Evolutionary conservation across 2,888 invertebrate species (phyloP).

Genomic region (Ctenicera cuprea): DNA sequence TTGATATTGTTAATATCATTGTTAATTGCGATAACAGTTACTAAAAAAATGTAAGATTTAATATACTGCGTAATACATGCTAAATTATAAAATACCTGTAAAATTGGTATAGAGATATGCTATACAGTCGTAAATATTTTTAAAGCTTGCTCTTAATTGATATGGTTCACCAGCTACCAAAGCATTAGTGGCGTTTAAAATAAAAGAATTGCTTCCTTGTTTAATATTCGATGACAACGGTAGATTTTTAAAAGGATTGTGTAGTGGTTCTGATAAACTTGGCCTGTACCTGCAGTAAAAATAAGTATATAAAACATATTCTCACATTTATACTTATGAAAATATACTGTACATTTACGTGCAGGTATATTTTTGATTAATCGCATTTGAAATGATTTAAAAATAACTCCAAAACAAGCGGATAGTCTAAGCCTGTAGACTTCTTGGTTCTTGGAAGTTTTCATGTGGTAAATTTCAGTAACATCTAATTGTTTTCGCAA

Average conservation of each 20-base stretch:
- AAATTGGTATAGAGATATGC: constrained; percentile 31
- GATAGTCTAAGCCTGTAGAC: too few relatives aligned
- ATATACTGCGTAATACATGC: background rate
- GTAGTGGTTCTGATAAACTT: background rate
- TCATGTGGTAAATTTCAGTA: too few relatives aligned
- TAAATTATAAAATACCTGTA: constrained; percentile 27
- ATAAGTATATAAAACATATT: constrained; percentile 1
- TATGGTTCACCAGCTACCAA: constrained; percentile 7
- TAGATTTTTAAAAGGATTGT: background rate
- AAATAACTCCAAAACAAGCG: too few relatives aligned
- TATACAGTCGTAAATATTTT: constrained; percentile 46
- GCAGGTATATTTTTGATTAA: too few relatives aligned
- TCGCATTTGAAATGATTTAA: too few relatives aligned
- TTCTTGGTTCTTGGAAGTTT: too few relatives aligned
- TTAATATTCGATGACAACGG: constrained; percentile 2
- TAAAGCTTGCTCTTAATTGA: constrained; percentile 44
- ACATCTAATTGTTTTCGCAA: too few relatives aligned
- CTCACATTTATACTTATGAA: background rate
- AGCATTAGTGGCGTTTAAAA: background rate
- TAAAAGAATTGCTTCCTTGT: background rate
- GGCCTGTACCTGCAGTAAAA: constrained; percentile 10
- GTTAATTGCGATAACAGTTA: background rate
- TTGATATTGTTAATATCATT: background rate
- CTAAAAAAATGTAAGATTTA: background rate
- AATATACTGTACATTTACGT: too few relatives aligned